Conservation (phyloP, 2,113 vertebrate species). For the Centropus bengalensis region DNA sequence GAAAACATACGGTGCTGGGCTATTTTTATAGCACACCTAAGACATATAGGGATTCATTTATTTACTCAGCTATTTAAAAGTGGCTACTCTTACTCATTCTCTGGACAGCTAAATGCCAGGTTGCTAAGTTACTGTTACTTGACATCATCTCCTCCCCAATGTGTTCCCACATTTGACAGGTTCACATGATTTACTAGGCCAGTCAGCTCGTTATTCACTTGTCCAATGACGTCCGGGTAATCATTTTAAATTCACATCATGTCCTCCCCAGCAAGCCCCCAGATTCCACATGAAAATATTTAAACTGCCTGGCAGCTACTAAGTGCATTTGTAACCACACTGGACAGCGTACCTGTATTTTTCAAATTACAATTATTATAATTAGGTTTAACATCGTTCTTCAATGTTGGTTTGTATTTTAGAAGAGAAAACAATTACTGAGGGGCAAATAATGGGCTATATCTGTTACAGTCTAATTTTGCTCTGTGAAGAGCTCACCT, state of each 20-base stretch:
- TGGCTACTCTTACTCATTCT: constrained; percentile 70
- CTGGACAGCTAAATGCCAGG: constrained; percentile 77
- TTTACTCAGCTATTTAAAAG: constrained; percentile 79
- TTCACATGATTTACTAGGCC: constrained; percentile 80
- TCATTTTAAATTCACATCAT: constrained; percentile 82
- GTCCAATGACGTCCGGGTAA: constrained; percentile 76
- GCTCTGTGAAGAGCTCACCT: constrained; percentile 71
- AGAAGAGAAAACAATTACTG: constrained; percentile 75
- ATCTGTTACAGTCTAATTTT: constrained; percentile 75
- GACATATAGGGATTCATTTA: constrained; percentile 71
- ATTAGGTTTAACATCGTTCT: constrained; percentile 68
- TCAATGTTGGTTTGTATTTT: constrained; percentile 62
- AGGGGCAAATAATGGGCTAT: constrained; percentile 65
- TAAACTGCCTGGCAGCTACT: constrained; percentile 69
- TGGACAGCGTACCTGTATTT: constrained; percentile 54
- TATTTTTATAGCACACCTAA: constrained; percentile 76
- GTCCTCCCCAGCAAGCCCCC: constrained; percentile 55
- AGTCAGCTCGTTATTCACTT: constrained; percentile 80
- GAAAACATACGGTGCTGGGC: constrained; percentile 64
- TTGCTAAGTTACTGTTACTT: constrained; percentile 87
- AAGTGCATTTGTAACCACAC: constrained; percentile 66
- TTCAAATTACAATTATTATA: constrained; percentile 69
- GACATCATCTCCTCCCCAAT: constrained; percentile 84
- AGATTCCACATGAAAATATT: constrained; percentile 76
- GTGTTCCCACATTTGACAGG: constrained; percentile 81